phyloP scores from a whole-genome alignment of 2,888 invertebrate genomes.

The Osmoderma eremita region DNA sequence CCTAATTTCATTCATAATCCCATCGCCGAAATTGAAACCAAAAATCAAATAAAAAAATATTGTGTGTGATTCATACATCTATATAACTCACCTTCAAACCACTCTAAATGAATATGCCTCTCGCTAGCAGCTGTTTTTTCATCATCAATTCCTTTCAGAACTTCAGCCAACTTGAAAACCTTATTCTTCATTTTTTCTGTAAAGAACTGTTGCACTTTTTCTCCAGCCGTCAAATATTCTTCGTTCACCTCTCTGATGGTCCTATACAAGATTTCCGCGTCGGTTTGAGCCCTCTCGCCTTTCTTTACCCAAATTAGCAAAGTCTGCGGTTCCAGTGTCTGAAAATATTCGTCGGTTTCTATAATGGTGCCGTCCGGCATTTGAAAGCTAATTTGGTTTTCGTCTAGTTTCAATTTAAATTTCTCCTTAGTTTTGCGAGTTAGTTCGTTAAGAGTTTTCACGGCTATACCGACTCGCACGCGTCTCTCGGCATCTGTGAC shows the following conservation, averaged over 20 bases:
- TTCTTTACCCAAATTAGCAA: constrained; percentile 70
- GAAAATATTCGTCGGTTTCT: constrained; percentile 80
- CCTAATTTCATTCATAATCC: neutral
- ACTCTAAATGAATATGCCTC: constrained; percentile 76
- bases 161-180: constrained; percentile 64
- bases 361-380: constrained; percentile 75
- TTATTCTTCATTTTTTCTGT: constrained; percentile 73
- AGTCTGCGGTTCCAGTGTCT: constrained; percentile 79
- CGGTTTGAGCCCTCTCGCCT: constrained; percentile 64
- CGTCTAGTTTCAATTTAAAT: constrained; percentile 58
- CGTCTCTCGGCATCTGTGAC: constrained; percentile 75
- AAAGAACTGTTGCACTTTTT: constrained; percentile 78
- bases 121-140: constrained; percentile 70
- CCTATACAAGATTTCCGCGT: constrained; percentile 78
- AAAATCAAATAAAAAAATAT: constrained; percentile 5
- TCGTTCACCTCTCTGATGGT: constrained; percentile 74
- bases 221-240: constrained; percentile 76
- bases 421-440: constrained; percentile 76
- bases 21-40: constrained; percentile 1
- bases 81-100: constrained; percentile 76
- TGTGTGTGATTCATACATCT: neutral
- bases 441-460: constrained; percentile 72
- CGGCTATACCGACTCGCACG: constrained; percentile 77
- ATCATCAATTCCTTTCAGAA: constrained; percentile 65
- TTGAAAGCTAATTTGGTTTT: constrained; percentile 59